Evolutionary conservation across 2,113 vertebrate genomes (phyloP).

Genomic region (Gnathonemus longibarbis): DNA sequence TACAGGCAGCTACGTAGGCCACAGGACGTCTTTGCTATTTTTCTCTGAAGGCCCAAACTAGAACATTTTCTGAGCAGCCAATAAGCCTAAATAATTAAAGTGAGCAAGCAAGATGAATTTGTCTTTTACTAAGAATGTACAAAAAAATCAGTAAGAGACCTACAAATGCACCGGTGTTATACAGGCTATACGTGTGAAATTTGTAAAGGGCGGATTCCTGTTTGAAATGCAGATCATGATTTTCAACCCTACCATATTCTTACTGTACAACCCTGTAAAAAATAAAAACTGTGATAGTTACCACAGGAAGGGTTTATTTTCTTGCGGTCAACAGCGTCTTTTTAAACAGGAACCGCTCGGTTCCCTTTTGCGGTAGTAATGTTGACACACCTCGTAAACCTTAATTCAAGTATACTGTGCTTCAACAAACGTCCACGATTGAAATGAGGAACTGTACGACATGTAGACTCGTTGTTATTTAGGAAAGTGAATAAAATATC

Average conservation of each 20-base stretch:
- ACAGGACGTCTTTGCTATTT: not conserved
- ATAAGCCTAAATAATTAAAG: not conserved
- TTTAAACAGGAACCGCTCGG: constrained; percentile 5
- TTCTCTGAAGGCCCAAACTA: not conserved
- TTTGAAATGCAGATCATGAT: not conserved
- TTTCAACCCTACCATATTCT: not conserved
- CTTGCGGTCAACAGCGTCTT: not conserved
- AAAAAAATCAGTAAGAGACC: not conserved
- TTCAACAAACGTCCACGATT: not conserved
- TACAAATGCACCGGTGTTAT: not conserved
- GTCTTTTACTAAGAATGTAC: not conserved
- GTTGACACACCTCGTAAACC: constrained; percentile 18
- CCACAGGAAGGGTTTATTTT: not conserved
- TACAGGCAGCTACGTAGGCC: not conserved
- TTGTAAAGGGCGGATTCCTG: not conserved
- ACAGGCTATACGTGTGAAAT: not conserved
- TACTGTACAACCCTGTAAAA: not conserved
- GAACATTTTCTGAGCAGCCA: not conserved
- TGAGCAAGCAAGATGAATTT: not conserved
- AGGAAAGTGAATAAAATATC: not conserved
- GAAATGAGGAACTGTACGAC: not conserved
- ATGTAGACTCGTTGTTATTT: not conserved
- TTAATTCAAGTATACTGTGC: constrained; percentile 10
- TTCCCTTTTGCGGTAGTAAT: constrained; percentile 3
- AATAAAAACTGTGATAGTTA: not conserved